Base-by-base conservation (phyloP, 2,888 invertebrate species). In the Drosophila merina region DNA sequence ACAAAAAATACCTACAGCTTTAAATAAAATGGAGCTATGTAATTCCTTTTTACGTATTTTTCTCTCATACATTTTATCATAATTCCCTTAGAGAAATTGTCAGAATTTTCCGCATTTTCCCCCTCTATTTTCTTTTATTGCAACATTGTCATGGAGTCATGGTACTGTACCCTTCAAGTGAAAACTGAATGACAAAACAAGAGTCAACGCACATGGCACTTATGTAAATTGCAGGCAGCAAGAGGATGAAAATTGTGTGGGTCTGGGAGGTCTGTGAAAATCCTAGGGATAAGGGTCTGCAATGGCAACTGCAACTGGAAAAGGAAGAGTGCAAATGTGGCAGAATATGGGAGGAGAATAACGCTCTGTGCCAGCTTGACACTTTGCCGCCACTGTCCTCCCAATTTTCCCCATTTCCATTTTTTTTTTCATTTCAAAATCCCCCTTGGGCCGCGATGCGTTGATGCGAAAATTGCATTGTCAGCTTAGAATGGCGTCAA, bases 401-500 rank as follows among this genome's bases (percentile, higher is more conserved):
- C 36, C 36, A 36, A 12, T 36, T 36, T 36, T 12, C n/a, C 36
- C n/a, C 31, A 40, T 8, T 1, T 20, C n/a, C 31, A 40, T 28
- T 28, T 28, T 28, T 31, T 31, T 12, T 5, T 26, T 12, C 14
- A n/a, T 26, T 31, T 25, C 12, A 48, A 26, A 7, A 12, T 12
- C 48, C 14, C 47, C 60, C 62, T 14, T 8, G 62, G 47, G 31
- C 14, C 30, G 12, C 62, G 45, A 20, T 55, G 40, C 63, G 28
- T 33, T 54, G 83, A 68, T 59, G 86, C 73, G 68, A 56, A 83
- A 84, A 84, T 81, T 84, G 81, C 79, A 84, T 71, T 86, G 74
- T 50, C 58, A 64, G 73, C 57, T 50, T 57, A 57, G 54, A 54
- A 47, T 31, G 52, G 57, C 57, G 58, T 60, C 57, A 50, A 56